Percentiles rank a stretch among this genome's conserved stretches.
phyloP scores from a whole-genome alignment of 2,113 vertebrate genomes.

The Aplodontia rufa region DNA sequence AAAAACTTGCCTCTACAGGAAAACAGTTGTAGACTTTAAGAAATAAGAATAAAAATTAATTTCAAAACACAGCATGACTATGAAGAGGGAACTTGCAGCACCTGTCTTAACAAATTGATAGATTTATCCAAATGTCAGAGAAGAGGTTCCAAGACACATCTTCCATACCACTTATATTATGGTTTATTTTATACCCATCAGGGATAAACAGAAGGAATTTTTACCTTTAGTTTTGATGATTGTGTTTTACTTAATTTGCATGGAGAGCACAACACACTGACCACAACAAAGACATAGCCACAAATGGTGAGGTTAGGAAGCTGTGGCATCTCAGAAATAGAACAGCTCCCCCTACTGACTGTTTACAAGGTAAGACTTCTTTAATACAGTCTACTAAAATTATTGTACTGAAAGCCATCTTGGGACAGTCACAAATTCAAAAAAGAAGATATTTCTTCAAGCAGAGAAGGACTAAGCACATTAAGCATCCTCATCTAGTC shows the following conservation, averaged over 20 bases:
- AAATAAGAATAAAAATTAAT: background rate
- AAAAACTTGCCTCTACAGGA: background rate
- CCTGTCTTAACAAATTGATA: background rate
- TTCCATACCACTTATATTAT: background rate
- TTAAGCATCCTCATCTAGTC: background rate
- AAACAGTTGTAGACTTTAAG: background rate
- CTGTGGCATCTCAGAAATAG: background rate
- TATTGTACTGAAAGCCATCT: background rate
- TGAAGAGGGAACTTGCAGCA: background rate
- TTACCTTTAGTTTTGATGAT: background rate
- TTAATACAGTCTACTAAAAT: background rate
- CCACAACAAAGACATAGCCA: background rate
- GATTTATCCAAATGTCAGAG: background rate
- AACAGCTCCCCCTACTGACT: background rate
- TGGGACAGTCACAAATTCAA: background rate
- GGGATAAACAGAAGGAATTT: background rate
- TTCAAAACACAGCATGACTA: background rate
- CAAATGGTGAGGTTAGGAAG: background rate
- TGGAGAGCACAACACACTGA: background rate
- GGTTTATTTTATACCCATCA: background rate
- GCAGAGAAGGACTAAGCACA: background rate
- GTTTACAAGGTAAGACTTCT: background rate
- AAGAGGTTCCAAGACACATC: background rate
- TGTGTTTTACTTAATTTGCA: background rate
- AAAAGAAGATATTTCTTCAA: background rate